A percentile compares a stretch with the other conserved stretches of the same genome.
Conservation (phyloP, 2,113 vertebrate species). For the Bos javanicus region DNA sequence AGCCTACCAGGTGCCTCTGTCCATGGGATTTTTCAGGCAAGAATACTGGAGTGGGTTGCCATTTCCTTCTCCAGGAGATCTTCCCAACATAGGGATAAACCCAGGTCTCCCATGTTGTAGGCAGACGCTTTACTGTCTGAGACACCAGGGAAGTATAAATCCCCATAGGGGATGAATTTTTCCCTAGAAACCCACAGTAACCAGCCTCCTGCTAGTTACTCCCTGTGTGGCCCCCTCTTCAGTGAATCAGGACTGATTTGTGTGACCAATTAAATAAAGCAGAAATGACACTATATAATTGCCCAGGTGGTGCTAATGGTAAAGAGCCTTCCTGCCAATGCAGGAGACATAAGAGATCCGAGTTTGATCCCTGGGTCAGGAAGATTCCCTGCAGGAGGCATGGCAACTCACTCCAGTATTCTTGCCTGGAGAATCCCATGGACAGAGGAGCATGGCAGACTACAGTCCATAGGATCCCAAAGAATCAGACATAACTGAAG, state of each 20-base stretch:
- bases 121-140: not conserved
- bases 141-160: not conserved
- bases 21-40: not conserved
- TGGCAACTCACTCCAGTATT: not conserved
- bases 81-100: not conserved
- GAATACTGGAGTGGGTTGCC: not conserved
- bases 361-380: not conserved
- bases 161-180: not conserved
- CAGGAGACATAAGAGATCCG: not conserved
- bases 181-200: not conserved
- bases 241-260: not conserved
- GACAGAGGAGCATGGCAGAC: not conserved
- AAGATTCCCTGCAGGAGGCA: not conserved
- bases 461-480: not conserved
- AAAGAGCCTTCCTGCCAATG: not conserved
- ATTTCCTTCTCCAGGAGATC: not conserved
- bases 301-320: not conserved
- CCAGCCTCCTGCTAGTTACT: not conserved
- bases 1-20: accelerated
- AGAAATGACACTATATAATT: not conserved
- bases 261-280: not conserved
- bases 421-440: not conserved
- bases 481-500: not conserved
- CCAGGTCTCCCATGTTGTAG: not conserved
- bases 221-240: not conserved